Evolutionary conservation across 2,888 invertebrate genomes (phyloP).

Genomic region (Drosophila prolongata): DNA sequence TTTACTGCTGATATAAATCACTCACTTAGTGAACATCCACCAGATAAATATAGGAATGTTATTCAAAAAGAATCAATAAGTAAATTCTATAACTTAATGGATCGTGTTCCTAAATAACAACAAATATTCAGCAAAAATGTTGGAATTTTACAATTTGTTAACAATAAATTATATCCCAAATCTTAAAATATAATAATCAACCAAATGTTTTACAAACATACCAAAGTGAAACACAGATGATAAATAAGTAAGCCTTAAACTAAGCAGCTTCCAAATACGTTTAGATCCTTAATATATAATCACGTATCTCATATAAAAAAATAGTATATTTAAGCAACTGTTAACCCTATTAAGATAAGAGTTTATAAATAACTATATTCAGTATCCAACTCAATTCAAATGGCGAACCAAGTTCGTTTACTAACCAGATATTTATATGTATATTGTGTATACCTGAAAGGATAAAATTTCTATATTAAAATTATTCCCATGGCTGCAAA

Average conservation of each 20-base stretch:
- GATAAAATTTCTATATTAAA: slow-evolving; percentile 23
- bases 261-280: neutral
- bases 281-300: too few relatives aligned
- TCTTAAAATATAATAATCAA: neutral
- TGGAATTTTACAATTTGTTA: too few relatives aligned
- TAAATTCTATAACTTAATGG: neutral
- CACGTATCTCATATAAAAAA: neutral
- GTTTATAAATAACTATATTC: neutral
- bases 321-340: neutral
- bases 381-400: slow-evolving; percentile 12
- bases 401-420: slow-evolving; percentile 25
- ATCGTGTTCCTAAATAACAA: neutral
- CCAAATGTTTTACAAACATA: slow-evolving; percentile 2
- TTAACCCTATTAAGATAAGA: neutral
- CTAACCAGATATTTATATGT: slow-evolving; percentile 23
- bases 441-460: slow-evolving; percentile 29
- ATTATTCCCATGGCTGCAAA: slow-evolving; percentile 29
- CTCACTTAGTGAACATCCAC: slow-evolving; percentile 24
- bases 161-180: too few relatives aligned
- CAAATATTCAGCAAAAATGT: neutral
- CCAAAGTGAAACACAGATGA: slow-evolving; percentile 5
- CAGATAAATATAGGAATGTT: slow-evolving; percentile 6
- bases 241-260: neutral
- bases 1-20: slow-evolving; percentile 8
- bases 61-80: neutral